These are phyloP conservation scores for Andrena cerasifolii DNA, from an alignment of 1,140 invertebrate genomes.

Conservation along the genomic window DNA sequence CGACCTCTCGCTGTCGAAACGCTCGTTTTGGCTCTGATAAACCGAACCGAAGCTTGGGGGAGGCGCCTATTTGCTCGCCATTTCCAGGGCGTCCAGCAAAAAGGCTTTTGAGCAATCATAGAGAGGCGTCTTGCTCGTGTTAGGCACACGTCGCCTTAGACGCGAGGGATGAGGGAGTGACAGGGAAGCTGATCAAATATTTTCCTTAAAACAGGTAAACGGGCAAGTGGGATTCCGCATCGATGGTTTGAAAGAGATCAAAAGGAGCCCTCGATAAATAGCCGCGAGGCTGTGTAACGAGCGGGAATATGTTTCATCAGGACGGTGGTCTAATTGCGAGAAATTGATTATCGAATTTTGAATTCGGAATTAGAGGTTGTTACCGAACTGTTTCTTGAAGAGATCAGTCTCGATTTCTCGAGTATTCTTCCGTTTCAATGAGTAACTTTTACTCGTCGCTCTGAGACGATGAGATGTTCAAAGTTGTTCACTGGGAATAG, in stretches of 20 bases:
- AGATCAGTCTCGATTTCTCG: too few relatives aligned
- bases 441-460: too few relatives aligned
- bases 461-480: too few relatives aligned
- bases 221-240: conserved; percentile 26
- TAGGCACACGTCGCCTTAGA: conserved; percentile 22
- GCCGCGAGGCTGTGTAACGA: conserved; percentile 13
- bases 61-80: conserved; percentile 45
- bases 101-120: conserved; percentile 62
- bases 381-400: too few relatives aligned
- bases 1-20: background rate
- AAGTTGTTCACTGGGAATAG: too few relatives aligned
- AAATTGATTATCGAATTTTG: background rate
- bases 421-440: too few relatives aligned
- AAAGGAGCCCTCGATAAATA: conserved; percentile 45
- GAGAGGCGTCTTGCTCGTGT: conserved; percentile 45
- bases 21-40: conserved; percentile 52
- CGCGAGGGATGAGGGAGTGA: background rate
- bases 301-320: conserved; percentile 3
- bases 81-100: conserved; percentile 37
- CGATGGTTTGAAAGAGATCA: conserved; percentile 6
- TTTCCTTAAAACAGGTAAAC: conserved; percentile 41
- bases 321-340: background rate
- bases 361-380: too few relatives aligned
- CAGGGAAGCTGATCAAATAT: conserved; percentile 52
- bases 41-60: conserved; percentile 19